Percentiles rank a stretch among this genome's conserved stretches.
These are phyloP conservation scores for Neopelma chrysocephalum DNA, from an alignment of 2,797 vertebrate species.

Conservation along the genomic window DNA sequence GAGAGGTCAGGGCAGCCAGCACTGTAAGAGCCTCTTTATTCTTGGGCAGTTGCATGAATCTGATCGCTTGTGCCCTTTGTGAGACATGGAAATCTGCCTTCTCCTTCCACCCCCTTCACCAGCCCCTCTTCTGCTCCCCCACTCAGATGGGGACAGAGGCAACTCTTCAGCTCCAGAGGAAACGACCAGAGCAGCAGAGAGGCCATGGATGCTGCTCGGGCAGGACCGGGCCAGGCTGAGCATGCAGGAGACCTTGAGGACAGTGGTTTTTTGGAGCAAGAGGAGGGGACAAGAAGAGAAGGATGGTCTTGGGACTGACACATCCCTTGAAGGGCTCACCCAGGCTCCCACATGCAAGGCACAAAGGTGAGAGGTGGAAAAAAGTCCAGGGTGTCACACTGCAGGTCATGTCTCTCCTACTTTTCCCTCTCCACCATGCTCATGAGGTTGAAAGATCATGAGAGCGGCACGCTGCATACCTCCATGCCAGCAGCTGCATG, in stretches of 20 bases:
- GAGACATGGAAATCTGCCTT: slow-evolving; percentile 60
- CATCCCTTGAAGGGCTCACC: background rate
- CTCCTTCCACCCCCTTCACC: background rate
- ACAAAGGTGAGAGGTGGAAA: background rate
- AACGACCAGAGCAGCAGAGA: background rate
- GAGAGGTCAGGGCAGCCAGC: slow-evolving; percentile 61
- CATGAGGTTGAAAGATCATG: background rate
- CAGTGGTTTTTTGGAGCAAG: background rate
- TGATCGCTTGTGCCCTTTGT: slow-evolving; percentile 68
- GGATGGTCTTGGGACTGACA: rapidly evolving
- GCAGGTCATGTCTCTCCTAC: background rate
- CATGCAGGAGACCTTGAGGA: rapidly evolving
- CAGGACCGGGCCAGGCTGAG: background rate
- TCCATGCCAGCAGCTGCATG: background rate
- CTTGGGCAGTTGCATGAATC: slow-evolving; percentile 66
- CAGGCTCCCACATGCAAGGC: rapidly evolving
- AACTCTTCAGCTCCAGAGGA: background rate
- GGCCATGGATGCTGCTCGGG: background rate
- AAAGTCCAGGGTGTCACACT: background rate
- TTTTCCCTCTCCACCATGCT: background rate
- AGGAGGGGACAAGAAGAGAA: background rate
- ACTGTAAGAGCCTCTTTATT: slow-evolving; percentile 67
- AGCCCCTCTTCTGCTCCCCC: background rate
- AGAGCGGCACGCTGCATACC: background rate
- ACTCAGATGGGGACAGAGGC: background rate